Conservation (phyloP, 2,797 vertebrate species). For the Yasuhikotakia modesta region DNA sequence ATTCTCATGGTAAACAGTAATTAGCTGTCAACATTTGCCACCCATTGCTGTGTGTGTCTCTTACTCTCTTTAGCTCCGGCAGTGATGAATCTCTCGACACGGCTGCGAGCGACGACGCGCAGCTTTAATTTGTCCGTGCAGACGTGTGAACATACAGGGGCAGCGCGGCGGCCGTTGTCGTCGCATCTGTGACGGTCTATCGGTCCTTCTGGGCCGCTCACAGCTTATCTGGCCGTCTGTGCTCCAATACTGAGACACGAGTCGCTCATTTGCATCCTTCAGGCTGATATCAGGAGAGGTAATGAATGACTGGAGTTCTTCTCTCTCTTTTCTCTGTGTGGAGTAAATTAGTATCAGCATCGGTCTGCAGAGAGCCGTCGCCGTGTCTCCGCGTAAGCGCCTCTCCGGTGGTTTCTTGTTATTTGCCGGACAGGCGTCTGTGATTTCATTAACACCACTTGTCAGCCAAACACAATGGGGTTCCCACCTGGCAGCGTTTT, state of each 20-base stretch:
- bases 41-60: background rate
- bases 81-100: constrained; percentile 95
- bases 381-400: constrained; percentile 40
- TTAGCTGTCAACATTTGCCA: constrained; percentile 4
- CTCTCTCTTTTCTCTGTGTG: constrained; percentile 65
- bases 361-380: constrained; percentile 47
- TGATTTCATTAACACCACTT: constrained; percentile 76
- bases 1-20: background rate
- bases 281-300: constrained; percentile 71
- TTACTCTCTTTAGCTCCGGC: constrained; percentile 92
- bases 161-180: constrained; percentile 84
- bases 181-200: constrained; percentile 87
- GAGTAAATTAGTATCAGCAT: constrained; percentile 72
- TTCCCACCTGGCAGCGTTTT: constrained; percentile 70
- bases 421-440: constrained; percentile 65
- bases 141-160: constrained; percentile 87
- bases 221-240: constrained; percentile 81
- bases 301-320: constrained; percentile 63
- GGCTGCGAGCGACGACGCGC: constrained; percentile 83
- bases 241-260: constrained; percentile 72
- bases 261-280: constrained; percentile 78
- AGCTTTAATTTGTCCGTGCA: constrained; percentile 95
- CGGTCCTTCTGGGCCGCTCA: constrained; percentile 83
- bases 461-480: constrained; percentile 72
- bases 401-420: constrained; percentile 64